phyloP scores from a whole-genome alignment of 2,888 invertebrate genomes.

The Pyrrhosoma nymphula region DNA sequence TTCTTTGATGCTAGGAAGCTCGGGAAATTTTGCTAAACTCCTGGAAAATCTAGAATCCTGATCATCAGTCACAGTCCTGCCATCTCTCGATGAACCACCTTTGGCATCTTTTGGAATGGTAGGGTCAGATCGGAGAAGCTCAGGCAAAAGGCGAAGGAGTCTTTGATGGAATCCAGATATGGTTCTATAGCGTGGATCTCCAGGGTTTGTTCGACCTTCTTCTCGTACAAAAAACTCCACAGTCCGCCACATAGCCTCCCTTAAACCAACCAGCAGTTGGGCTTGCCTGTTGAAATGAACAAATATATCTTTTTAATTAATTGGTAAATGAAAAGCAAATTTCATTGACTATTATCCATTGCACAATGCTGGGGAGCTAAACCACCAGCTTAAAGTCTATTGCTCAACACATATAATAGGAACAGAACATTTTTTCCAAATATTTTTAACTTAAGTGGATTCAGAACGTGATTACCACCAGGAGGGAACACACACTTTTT shows the following conservation, averaged over 20 bases:
- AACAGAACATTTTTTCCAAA: too few species aligned
- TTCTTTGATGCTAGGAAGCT: slow-evolving; percentile 6
- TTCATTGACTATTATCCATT: slow-evolving; percentile 70
- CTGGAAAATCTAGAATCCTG: background rate
- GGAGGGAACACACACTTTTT: too few species aligned
- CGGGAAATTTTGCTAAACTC: background rate
- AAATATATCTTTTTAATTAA: slow-evolving; percentile 70
- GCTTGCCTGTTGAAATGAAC: slow-evolving; percentile 80
- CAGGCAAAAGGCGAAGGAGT: slow-evolving; percentile 35
- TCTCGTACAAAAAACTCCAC: slow-evolving; percentile 79
- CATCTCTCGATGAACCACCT: background rate
- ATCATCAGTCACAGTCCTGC: background rate
- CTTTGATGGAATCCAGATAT: slow-evolving; percentile 38
- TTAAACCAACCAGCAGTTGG: slow-evolving; percentile 77
- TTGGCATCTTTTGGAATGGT: slow-evolving; percentile 17
- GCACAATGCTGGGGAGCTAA: too few species aligned
- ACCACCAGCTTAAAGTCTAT: too few species aligned
- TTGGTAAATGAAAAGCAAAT: slow-evolving; percentile 77
- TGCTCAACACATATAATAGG: too few species aligned
- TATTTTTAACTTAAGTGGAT: too few species aligned
- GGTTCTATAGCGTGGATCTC: slow-evolving; percentile 24
- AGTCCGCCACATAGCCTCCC: slow-evolving; percentile 79
- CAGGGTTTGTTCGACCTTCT: slow-evolving; percentile 73
- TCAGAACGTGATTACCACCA: too few species aligned
- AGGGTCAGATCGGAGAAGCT: slow-evolving; percentile 37